Percentiles rank a stretch among this genome's conserved stretches.
These are phyloP conservation scores for Halichoerus grypus DNA, from an alignment of 2,113 vertebrate genomes.

Conservation along the genomic window DNA sequence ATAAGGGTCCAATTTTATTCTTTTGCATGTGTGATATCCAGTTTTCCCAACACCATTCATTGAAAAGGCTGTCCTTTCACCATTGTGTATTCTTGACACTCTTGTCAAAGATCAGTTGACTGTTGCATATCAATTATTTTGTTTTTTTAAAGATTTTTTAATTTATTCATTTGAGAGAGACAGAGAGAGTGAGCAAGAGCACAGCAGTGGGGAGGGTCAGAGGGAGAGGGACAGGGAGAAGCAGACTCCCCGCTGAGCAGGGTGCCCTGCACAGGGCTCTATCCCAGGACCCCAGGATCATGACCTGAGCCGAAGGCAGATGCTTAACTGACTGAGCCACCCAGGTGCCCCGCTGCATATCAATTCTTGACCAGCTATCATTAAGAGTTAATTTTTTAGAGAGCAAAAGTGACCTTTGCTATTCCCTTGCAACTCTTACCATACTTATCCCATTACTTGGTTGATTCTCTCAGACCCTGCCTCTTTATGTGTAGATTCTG, in stretches of 20 bases:
- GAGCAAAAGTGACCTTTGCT: conserved; percentile 39
- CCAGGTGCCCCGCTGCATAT: not conserved
- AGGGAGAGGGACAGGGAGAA: no score
- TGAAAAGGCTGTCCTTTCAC: not conserved
- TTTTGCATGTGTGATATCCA: not conserved
- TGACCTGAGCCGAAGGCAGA: no score
- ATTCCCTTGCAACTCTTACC: not conserved
- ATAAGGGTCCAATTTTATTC: not conserved
- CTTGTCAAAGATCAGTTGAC: not conserved
- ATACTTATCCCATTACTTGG: not conserved
- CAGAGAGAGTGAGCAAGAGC: no score
- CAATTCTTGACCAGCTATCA: conserved; percentile 8
- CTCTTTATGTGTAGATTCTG: not conserved
- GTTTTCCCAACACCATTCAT: not conserved
- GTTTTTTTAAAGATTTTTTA: no score
- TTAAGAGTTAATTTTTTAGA: conserved; percentile 35
- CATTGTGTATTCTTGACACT: not conserved
- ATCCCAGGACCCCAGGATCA: no score
- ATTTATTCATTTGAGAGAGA: no score
- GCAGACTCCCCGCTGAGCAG: no score
- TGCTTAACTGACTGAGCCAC: no score
- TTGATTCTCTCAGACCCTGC: not conserved
- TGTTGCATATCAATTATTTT: not conserved
- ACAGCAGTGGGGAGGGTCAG: no score
- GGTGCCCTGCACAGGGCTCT: no score